Evolutionary conservation across 2,888 invertebrate species (phyloP).

Genomic region (Norana najaformis): DNA sequence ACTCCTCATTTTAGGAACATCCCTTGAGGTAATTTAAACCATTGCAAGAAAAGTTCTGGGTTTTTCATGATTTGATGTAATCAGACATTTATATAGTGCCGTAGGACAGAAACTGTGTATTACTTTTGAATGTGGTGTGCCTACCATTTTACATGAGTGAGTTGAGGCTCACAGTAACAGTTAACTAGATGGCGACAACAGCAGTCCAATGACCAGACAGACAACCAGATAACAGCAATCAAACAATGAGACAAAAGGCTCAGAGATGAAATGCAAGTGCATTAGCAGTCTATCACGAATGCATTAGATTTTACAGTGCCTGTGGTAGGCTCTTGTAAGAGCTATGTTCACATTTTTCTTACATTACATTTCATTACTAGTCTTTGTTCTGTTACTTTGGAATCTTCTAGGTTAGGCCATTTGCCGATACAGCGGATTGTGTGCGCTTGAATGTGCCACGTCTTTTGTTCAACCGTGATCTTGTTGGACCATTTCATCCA

Average conservation of each 20-base stretch:
- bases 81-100: neutral
- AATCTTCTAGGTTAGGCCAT: slow-evolving; percentile 43
- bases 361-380: neutral
- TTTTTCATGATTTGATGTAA: neutral
- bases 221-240: too few species aligned
- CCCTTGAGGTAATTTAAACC: slow-evolving; percentile 42
- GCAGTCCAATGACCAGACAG: too few species aligned
- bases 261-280: too few species aligned
- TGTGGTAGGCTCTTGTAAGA: neutral
- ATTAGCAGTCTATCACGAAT: too few species aligned
- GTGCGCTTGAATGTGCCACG: slow-evolving; percentile 37
- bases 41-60: neutral
- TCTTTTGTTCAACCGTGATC: slow-evolving; percentile 43
- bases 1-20: slow-evolving; percentile 45
- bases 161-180: too few species aligned
- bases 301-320: too few species aligned
- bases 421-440: slow-evolving; percentile 43
- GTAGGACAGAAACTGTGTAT: neutral
- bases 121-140: too few species aligned
- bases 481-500: slow-evolving; percentile 42
- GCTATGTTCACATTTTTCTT: neutral
- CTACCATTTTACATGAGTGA: too few species aligned
- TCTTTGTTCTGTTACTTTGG: neutral
- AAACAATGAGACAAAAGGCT: too few species aligned
- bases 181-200: too few species aligned